Conservation (phyloP, 2,888 invertebrate genomes). For the Drosophila kokeensis region DNA sequence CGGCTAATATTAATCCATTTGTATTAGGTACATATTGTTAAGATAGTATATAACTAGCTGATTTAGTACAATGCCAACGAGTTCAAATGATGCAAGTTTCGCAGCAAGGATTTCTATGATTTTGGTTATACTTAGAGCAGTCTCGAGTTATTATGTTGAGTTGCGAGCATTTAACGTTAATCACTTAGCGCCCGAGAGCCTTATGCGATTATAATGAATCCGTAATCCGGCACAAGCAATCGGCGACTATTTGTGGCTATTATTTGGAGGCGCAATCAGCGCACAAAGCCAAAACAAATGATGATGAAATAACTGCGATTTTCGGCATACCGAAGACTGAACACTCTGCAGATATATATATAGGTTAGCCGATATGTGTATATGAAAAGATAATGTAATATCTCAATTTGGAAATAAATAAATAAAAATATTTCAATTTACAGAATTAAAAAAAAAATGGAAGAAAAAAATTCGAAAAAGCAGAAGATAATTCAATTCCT, state of each 20-base stretch:
- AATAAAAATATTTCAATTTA: not conserved
- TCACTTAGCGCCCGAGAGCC: slow-evolving; percentile 5
- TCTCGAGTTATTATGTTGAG: not conserved
- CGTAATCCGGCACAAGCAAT: slow-evolving; percentile 23
- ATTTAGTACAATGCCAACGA: not conserved
- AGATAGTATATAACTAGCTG: not conserved
- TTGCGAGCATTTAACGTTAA: slow-evolving; percentile 12
- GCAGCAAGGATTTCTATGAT: not conserved
- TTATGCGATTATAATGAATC: slow-evolving; percentile 56
- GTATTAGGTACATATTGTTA: not conserved
- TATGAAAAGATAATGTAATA: not conserved
- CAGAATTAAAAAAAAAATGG: not conserved
- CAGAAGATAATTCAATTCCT: not conserved
- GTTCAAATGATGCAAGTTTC: not conserved
- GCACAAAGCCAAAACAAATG: slow-evolving; percentile 3
- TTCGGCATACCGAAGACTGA: not conserved
- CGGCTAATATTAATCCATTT: not conserved
- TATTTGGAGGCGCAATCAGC: slow-evolving; percentile 5
- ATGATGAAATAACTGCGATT: not conserved
- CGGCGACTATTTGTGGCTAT: slow-evolving; percentile 9
- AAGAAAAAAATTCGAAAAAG: not conserved
- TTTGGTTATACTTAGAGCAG: no score
- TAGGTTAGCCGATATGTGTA: not conserved
- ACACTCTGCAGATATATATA: not conserved
- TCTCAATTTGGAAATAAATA: not conserved